Conservation (phyloP, 2,113 vertebrate species). For the Pithys albifrons region DNA sequence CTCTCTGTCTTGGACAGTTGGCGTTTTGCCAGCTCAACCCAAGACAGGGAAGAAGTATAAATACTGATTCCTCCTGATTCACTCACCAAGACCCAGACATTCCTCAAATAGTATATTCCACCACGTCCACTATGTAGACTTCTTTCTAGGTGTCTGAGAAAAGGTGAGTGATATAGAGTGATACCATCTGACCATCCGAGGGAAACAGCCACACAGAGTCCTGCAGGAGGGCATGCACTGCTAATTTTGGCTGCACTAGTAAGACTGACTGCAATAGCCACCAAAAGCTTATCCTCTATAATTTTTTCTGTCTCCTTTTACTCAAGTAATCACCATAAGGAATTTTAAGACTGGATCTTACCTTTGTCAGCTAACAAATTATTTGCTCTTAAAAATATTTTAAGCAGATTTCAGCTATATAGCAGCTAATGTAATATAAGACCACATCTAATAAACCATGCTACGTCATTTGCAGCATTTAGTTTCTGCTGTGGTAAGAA, state of each 20-base stretch:
- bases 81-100: background rate
- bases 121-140: background rate
- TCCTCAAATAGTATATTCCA: background rate
- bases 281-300: background rate
- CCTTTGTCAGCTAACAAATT: background rate
- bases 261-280: background rate
- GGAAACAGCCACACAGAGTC: background rate
- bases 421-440: background rate
- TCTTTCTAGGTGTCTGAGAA: background rate
- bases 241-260: background rate
- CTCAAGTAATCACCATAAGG: background rate
- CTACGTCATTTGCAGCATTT: background rate
- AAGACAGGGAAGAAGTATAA: background rate
- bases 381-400: background rate
- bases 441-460: background rate
- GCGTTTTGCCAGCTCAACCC: too few relatives aligned
- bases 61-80: background rate
- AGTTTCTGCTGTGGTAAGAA: background rate
- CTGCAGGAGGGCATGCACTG: fast-evolving
- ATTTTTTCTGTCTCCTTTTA: background rate
- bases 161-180: background rate
- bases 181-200: background rate
- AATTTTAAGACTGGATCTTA: background rate
- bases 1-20: too few relatives aligned
- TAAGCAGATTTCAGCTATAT: background rate